Conservation (phyloP, 2,888 invertebrate species). For the Allophyes oxyacanthae region DNA sequence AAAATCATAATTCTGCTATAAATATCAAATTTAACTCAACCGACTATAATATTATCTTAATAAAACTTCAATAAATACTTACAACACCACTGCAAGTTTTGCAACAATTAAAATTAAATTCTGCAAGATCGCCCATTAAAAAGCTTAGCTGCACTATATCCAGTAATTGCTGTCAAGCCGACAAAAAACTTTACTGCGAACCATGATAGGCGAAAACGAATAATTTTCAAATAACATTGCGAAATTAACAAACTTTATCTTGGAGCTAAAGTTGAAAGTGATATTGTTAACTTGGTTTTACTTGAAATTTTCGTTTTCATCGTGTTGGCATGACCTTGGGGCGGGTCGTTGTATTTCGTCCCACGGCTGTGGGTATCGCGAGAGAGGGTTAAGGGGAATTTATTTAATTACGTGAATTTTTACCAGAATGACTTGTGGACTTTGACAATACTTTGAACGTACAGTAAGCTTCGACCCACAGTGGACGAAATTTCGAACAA, state of each 20-base stretch:
- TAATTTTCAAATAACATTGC: conserved; percentile 4
- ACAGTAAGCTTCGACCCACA: no score
- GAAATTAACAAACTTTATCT: conserved; percentile 22
- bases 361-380: no score
- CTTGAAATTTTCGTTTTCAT: conserved; percentile 20
- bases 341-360: no score
- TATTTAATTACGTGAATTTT: no score
- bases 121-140: conserved; percentile 12
- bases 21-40: no score
- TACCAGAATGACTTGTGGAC: no score
- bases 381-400: no score
- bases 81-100: conserved; percentile 15
- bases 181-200: conserved; percentile 7
- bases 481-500: no score
- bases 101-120: conserved; percentile 18
- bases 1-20: no score
- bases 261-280: conserved; percentile 18
- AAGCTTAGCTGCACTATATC: conserved; percentile 12
- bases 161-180: conserved; percentile 9
- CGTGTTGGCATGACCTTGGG: conserved; percentile 7
- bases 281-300: conserved; percentile 23
- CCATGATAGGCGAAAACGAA: conserved; percentile 8
- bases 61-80: conserved; percentile 5
- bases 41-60: conserved; percentile 2
- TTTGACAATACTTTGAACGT: no score